Percentiles rank a stretch among this genome's conserved stretches.
phyloP scores from a whole-genome alignment of 1,140 invertebrate species.

The Bombyx mori region DNA sequence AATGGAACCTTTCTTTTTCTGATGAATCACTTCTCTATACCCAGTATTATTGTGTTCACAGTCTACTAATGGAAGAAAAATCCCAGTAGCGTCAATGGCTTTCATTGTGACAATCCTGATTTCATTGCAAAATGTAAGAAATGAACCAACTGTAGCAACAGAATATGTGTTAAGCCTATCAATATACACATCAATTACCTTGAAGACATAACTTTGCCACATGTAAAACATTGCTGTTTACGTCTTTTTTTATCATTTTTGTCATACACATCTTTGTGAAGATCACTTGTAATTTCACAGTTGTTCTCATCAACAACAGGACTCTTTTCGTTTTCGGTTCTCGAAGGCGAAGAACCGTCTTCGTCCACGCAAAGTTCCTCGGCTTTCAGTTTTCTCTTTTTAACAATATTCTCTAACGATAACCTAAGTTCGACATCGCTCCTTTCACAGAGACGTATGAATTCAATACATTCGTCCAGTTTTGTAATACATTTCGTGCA shows the following conservation, averaged over 20 bases:
- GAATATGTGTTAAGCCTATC: too few species aligned
- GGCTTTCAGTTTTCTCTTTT: not conserved
- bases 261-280: not conserved
- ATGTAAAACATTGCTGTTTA: conserved; percentile 61
- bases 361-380: not conserved
- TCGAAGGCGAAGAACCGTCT: conserved; percentile 3
- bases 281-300: conserved; percentile 9
- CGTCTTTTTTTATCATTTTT: conserved; percentile 21
- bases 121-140: too few species aligned
- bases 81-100: too few species aligned
- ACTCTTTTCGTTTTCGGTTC: conserved; percentile 13
- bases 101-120: too few species aligned
- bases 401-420: conserved; percentile 1
- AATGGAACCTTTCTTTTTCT: too few species aligned
- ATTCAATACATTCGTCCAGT: conserved; percentile 48
- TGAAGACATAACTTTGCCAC: conserved; percentile 67
- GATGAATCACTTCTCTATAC: too few species aligned
- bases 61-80: too few species aligned
- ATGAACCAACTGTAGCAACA: too few species aligned
- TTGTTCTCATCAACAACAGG: conserved; percentile 15
- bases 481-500: conserved; percentile 42
- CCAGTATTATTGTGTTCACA: too few species aligned
- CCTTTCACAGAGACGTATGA: conserved; percentile 49
- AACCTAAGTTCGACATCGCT: conserved; percentile 41
- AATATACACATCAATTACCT: conserved; percentile 28